These are phyloP conservation scores for Cepaea hortensis DNA, from an alignment of 2,888 invertebrate genomes.

Conservation along the genomic window DNA sequence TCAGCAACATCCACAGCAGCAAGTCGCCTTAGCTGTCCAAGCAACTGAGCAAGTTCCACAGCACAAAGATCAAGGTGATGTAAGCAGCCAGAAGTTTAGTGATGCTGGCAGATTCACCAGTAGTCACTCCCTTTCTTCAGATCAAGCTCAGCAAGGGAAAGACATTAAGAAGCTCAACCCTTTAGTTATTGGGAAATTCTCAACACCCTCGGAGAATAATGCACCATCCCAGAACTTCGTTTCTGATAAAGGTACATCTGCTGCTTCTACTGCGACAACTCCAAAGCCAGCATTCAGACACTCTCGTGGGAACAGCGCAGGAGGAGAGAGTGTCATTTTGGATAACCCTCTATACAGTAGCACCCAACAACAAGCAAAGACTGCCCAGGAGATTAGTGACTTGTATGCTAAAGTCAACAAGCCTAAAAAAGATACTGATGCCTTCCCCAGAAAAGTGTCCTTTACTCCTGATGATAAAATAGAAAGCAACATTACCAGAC, in stretches of 20 bases:
- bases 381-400: slow-evolving; percentile 15
- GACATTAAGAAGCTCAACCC: slow-evolving; percentile 27
- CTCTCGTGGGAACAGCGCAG: not conserved
- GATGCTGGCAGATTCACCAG: not conserved
- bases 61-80: not conserved
- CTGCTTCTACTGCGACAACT: not conserved
- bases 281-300: slow-evolving; percentile 28
- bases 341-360: slow-evolving; percentile 30
- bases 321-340: not conserved
- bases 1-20: not conserved
- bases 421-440: slow-evolving; percentile 26
- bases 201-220: slow-evolving; percentile 13
- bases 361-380: not conserved
- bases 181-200: slow-evolving; percentile 26
- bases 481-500: slow-evolving; percentile 9
- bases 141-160: not conserved
- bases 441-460: slow-evolving; percentile 5
- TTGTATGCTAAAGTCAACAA: slow-evolving; percentile 49
- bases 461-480: slow-evolving; percentile 15
- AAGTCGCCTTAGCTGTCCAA: not conserved
- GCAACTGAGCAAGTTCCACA: slow-evolving; percentile 4
- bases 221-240: not conserved
- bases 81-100: not conserved
- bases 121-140: not conserved
- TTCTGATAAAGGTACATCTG: slow-evolving; percentile 5